Percentiles rank a stretch among this genome's conserved stretches.
These are phyloP conservation scores for Eupithecia subumbrata DNA, from an alignment of 2,888 invertebrate species.

Conservation along the genomic window DNA sequence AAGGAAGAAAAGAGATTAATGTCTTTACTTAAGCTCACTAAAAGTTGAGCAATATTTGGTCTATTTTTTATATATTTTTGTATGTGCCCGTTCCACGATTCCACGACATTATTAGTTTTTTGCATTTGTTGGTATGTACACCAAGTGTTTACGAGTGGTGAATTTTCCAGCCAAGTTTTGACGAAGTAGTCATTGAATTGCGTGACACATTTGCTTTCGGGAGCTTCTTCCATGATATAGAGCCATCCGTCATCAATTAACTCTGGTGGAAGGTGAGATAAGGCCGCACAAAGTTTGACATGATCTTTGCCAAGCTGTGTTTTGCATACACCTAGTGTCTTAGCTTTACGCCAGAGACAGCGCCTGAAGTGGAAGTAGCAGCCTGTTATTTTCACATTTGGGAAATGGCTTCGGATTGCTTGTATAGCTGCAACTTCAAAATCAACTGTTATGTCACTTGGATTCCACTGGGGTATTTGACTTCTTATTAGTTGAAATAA, in stretches of 20 bases:
- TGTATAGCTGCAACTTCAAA: background rate
- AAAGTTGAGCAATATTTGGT: slow-evolving; percentile 28
- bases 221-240: background rate
- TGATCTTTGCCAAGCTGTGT: slow-evolving; percentile 21
- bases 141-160: slow-evolving; percentile 18
- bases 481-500: background rate
- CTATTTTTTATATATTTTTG: slow-evolving; percentile 28
- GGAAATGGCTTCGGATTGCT: background rate
- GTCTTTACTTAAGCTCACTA: slow-evolving; percentile 12
- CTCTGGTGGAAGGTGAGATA: background rate
- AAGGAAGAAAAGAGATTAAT: slow-evolving; percentile 5
- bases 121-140: slow-evolving; percentile 22
- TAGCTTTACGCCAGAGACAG: slow-evolving; percentile 19
- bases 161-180: slow-evolving; percentile 25
- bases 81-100: slow-evolving; percentile 29
- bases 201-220: slow-evolving; percentile 12
- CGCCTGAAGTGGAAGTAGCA: background rate
- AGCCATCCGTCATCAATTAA: slow-evolving; percentile 23
- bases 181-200: slow-evolving; percentile 27
- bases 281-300: slow-evolving; percentile 26
- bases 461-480: background rate
- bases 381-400: background rate
- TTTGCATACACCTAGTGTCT: slow-evolving; percentile 25
- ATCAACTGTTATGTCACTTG: background rate
- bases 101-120: slow-evolving; percentile 33